Evolutionary conservation across 1,140 invertebrate genomes (phyloP), one percentile per base, ranked within the genome.

Genomic region (Eurosta solidaginis): DNA sequence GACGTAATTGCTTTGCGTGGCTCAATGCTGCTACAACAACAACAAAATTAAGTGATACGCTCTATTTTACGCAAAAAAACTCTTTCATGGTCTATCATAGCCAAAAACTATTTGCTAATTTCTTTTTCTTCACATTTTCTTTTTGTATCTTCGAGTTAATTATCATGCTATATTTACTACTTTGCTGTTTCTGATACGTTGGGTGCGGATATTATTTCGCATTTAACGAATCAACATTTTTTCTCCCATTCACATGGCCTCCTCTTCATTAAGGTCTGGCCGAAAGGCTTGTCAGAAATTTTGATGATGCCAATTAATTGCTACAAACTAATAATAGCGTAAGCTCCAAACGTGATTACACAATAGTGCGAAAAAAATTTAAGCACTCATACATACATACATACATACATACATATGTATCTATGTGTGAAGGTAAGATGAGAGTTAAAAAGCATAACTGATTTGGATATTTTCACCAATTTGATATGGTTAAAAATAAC

Each of bases 261-360:
- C 59, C 59, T 40, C n/a, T n/a, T n/a, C 59, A 68, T 68, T 68
- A 42, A 68, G 59, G 59, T 33, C 59, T 40, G 59, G 59, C 36
- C 59, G 10, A 40, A 27, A 40, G 59, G 59, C 59, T 68, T 68
- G 59, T 27, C 59, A 68, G 1, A 68, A 68, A 68, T 68, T n/a
- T 40, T 40, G 17, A n/a, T 40, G 59, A 17, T 20, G 59, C 33
- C 22, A 40, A 40, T 68, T 68, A 68, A 40, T 68, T 68, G 29
- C 40, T 68, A 68, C 59, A 68, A 68, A 29, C 59, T 68, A 68
- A 40, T 68, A 68, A 68, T 20, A 9, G 33, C 20, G 40, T 54
- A 29, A 29, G 27, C 40, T 68, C 33, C 59, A 22, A 17, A 68
- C 6, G 9, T 68, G 14, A 12, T 68, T 68, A 40, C 59, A 42